A percentile compares a stretch with the other conserved stretches of the same genome.
These are phyloP conservation scores for Chlorodrepanis virens DNA, from an alignment of 2,113 vertebrate genomes.

Conservation along the genomic window DNA sequence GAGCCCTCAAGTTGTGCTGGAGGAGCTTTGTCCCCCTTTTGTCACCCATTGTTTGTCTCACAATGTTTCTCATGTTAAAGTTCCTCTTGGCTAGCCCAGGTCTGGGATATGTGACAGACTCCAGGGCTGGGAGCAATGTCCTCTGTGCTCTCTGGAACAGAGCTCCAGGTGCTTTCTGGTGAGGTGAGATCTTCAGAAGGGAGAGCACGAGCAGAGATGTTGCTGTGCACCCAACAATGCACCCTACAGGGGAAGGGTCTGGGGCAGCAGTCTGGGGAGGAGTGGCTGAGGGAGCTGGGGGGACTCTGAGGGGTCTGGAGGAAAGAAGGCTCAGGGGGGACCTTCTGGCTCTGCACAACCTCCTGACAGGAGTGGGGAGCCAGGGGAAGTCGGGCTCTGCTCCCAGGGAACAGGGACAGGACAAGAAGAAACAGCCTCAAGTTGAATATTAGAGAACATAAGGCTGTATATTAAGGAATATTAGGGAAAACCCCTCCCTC, in stretches of 20 bases:
- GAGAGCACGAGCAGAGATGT: background rate
- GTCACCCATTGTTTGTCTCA: background rate
- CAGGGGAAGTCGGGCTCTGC: background rate
- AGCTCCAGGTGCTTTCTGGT: background rate
- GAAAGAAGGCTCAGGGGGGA: background rate
- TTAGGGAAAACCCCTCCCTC: background rate
- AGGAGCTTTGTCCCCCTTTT: background rate
- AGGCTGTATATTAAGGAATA: background rate
- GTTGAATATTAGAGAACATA: no score
- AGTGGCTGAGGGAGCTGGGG: background rate
- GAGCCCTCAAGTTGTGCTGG: background rate
- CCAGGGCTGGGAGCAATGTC: background rate
- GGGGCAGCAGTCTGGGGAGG: background rate
- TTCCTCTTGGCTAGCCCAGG: background rate
- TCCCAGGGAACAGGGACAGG: background rate
- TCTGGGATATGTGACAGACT: background rate
- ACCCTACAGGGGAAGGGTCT: background rate
- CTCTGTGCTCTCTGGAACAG: background rate
- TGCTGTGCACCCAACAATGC: background rate
- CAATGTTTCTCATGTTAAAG: background rate
- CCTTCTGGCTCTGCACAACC: background rate
- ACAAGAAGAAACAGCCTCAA: rapidly evolving
- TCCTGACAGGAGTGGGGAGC: background rate
- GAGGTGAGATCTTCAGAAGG: background rate
- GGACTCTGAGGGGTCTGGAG: background rate